Base-by-base conservation (phyloP, 1,140 invertebrate genomes). In the Conus ventricosus region DNA sequence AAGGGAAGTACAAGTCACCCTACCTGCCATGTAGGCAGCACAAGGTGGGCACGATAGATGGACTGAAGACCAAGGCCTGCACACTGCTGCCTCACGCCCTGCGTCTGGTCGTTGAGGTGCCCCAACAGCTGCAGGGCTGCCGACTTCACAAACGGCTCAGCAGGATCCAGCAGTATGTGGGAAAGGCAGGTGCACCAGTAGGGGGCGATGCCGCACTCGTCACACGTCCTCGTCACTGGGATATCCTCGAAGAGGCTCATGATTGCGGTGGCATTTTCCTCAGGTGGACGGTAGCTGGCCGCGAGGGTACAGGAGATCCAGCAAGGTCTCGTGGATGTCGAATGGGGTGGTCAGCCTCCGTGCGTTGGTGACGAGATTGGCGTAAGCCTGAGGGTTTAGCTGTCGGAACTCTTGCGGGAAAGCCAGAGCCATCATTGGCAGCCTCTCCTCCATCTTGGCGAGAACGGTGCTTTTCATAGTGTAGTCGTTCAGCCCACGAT, bases 391-490 rank as follows among this genome's bases (percentile, higher is more conserved):
- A 0, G 96, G 96, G 94, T 97, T 96, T 71, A 96, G 95, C 23
- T 96, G 91, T 54, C 95, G 95, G 91, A 98, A 97, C 94, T 96
- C 96, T n/a, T 96, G 94, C 2, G 94, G 98, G 98, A 86, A 98
- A 84, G 92, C 96, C 95, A 63, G 98, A 93, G 92, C 97, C 97
- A 98, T 96, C 89, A 98, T 97, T 0, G 98, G 98, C 60, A 99
- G 94, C 75, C 98, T 95, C 93, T 99, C 98, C 95, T 99, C 98
- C 90, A 98, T 96, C 94, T 97, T 97, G 0, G 98, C 98, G 89
- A 96, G 97, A 92, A 97, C 97, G 0, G 98, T 99, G 89, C 96
- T 94, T 51, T 97, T 94, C 11, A 98, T 97, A 23, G 82, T 90
- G 23, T 92, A 91, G 87, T 94, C 93, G 53, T 98, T 95, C 92